These are phyloP conservation scores for Scomber scombrus DNA, from an alignment of 2,113 vertebrate genomes.

Conservation along the genomic window DNA sequence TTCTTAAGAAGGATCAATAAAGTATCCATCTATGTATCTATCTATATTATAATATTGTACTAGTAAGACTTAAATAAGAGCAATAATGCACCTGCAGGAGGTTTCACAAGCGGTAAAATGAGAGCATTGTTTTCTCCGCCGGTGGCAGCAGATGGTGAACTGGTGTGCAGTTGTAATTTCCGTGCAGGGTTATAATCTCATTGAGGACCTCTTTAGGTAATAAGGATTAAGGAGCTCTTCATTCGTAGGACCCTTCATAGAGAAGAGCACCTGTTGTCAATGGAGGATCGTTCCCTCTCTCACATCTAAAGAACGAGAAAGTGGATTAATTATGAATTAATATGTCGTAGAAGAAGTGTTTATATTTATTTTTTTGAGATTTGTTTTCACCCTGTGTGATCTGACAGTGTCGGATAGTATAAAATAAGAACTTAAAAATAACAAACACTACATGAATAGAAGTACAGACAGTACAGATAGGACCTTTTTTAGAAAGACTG, in stretches of 20 bases:
- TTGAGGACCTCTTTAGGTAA: slow-evolving; percentile 70
- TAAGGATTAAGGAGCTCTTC: slow-evolving; percentile 68
- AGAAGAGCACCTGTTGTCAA: slow-evolving; percentile 31
- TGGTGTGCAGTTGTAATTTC: slow-evolving; percentile 47
- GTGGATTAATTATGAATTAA: not conserved
- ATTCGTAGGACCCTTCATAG: slow-evolving; percentile 40
- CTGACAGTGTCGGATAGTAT: not conserved
- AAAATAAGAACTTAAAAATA: slow-evolving; percentile 1
- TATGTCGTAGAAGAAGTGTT: not conserved
- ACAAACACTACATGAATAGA: slow-evolving; percentile 17
- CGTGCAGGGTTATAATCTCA: slow-evolving; percentile 73
- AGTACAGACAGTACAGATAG: not conserved
- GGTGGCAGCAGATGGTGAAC: slow-evolving; percentile 63
- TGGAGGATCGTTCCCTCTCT: not conserved
- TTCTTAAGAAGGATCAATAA: too few species aligned
- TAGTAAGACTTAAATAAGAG: not conserved
- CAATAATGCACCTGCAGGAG: not conserved
- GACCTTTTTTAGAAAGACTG: slow-evolving; percentile 37
- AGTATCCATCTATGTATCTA: too few species aligned
- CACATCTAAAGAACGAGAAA: not conserved
- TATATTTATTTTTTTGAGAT: slow-evolving; percentile 4
- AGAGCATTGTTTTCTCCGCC: slow-evolving; percentile 26
- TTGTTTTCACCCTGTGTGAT: not conserved
- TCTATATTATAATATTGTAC: too few species aligned
- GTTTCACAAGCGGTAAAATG: not conserved